A percentile compares a stretch with the other conserved stretches of the same genome.
These are phyloP conservation scores for Catharus ustulatus DNA, from an alignment of 2,797 vertebrate species.

Conservation along the genomic window DNA sequence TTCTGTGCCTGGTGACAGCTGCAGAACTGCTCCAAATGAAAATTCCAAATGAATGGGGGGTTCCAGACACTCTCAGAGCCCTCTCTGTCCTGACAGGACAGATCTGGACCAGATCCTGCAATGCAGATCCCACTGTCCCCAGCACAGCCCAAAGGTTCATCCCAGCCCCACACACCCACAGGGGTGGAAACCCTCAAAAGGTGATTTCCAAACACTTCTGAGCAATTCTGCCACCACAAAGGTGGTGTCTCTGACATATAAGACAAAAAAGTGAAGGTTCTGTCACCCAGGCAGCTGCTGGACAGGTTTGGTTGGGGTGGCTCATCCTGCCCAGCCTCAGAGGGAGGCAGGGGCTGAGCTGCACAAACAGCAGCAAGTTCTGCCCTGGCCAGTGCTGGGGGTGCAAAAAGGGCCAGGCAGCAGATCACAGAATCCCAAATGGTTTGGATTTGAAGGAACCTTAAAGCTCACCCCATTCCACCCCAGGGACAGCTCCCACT, in stretches of 20 bases:
- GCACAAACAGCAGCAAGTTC: background rate
- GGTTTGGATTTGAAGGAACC: background rate
- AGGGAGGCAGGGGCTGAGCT: background rate
- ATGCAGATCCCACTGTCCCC: background rate
- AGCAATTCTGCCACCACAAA: background rate
- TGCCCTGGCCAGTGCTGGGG: too few species aligned
- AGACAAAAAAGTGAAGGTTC: background rate
- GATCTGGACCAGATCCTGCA: background rate
- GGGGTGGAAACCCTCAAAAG: background rate
- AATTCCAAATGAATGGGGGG: too few species aligned
- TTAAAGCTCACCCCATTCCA: background rate
- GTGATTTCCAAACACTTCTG: background rate
- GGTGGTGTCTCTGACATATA: background rate
- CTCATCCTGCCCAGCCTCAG: background rate
- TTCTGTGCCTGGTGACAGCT: fast-evolving
- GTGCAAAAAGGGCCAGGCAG: background rate
- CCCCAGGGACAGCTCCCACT: background rate
- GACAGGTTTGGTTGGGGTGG: background rate
- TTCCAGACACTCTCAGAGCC: background rate
- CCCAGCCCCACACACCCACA: background rate
- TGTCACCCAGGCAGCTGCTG: background rate
- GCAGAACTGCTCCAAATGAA: background rate
- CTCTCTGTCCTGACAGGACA: background rate
- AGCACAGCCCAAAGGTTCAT: background rate
- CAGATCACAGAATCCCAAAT: background rate